Conservation (phyloP, 2,113 vertebrate genomes). For the Myotis davidii region DNA sequence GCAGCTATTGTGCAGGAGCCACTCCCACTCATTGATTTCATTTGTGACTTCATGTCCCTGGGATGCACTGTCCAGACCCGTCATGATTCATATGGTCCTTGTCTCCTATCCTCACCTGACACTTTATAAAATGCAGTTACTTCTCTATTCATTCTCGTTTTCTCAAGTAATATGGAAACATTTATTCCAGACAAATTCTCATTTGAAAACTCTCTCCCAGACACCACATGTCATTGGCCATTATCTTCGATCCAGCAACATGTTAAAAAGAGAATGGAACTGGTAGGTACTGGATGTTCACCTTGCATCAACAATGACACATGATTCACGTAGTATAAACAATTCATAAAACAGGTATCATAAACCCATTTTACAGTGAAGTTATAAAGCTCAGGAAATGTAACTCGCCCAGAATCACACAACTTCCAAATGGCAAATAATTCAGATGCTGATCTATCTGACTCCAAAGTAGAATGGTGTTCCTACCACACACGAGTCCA, state of each 20-base stretch:
- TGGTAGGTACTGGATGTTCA: background rate
- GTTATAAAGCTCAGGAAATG: background rate
- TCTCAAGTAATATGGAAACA: background rate
- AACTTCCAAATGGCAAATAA: background rate
- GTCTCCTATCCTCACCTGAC: background rate
- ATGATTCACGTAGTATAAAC: background rate
- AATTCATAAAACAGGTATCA: background rate
- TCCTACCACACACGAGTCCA: background rate
- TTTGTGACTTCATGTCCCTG: background rate
- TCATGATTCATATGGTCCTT: background rate
- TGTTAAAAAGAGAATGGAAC: background rate
- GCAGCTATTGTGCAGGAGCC: background rate
- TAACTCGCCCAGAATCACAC: background rate
- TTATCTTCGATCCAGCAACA: background rate
- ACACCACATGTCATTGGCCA: background rate
- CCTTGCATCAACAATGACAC: background rate
- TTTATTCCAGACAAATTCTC: constrained; percentile 35
- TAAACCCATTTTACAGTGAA: background rate
- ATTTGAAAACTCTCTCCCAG: background rate
- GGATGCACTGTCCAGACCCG: background rate
- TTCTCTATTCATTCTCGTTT: background rate
- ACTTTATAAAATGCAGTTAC: background rate
- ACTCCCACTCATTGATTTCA: background rate
- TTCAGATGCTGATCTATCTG: background rate
- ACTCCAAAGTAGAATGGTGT: background rate